These are phyloP conservation scores for Phasia obesa DNA, from an alignment of 2,888 invertebrate genomes.

Conservation along the genomic window DNA sequence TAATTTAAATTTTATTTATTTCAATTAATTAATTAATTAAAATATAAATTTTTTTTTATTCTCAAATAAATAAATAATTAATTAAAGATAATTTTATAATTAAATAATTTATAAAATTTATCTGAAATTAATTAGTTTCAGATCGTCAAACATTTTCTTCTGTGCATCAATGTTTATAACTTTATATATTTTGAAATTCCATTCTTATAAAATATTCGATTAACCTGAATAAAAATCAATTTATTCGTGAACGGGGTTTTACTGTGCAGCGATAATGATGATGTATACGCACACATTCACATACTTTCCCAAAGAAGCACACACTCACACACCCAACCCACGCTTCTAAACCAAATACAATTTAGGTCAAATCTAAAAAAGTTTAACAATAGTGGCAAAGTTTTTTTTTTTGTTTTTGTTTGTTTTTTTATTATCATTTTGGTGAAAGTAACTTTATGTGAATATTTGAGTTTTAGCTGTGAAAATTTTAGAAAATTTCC, in stretches of 20 bases:
- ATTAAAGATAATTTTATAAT: too few species aligned
- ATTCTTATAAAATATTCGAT: too few species aligned
- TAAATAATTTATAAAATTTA: too few species aligned
- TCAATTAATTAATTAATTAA: too few species aligned
- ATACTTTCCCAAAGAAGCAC: neutral
- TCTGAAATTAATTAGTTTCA: too few species aligned
- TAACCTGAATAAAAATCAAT: neutral
- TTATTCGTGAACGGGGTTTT: neutral
- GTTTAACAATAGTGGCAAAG: constrained; percentile 51
- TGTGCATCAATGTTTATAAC: too few species aligned
- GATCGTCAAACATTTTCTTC: too few species aligned
- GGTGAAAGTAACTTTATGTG: constrained; percentile 13
- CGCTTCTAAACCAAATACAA: constrained; percentile 44
- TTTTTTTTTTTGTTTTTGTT: neutral
- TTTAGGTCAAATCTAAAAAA: constrained; percentile 68
- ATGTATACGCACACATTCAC: constrained; percentile 4
- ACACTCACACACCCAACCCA: neutral
- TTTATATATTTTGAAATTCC: too few species aligned
- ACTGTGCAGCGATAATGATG: constrained; percentile 1
- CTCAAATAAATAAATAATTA: too few species aligned
- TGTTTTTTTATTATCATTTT: too few species aligned
- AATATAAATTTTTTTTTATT: too few species aligned
- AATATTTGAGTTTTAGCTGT: constrained; percentile 34
- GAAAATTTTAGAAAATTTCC: constrained; percentile 29
- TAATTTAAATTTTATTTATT: too few species aligned